Evolutionary conservation across 2,888 invertebrate genomes (phyloP).

Genomic region (Nudaria mundana): DNA sequence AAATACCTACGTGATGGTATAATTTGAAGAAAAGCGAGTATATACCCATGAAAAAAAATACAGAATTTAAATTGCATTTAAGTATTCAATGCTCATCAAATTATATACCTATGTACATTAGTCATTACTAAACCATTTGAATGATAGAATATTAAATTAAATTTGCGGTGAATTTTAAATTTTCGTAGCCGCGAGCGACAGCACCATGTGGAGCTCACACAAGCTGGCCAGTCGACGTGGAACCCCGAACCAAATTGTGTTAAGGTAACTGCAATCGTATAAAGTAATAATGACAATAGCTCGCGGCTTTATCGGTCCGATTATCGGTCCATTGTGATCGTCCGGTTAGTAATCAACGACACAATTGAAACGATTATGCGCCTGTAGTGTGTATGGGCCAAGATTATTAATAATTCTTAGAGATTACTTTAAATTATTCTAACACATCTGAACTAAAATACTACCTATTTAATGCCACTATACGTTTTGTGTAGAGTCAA

Average conservation of each 20-base stretch:
- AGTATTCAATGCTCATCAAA: too few relatives aligned
- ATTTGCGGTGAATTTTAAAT: conserved; percentile 62
- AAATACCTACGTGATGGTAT: too few relatives aligned
- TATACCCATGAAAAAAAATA: too few relatives aligned
- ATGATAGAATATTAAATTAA: conserved; percentile 66
- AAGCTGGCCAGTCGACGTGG: conserved; percentile 22
- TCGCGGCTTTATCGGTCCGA: conserved; percentile 42
- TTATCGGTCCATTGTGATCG: conserved; percentile 46
- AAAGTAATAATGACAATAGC: conserved; percentile 52
- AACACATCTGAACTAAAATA: too few relatives aligned
- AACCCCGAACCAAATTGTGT: conserved; percentile 32
- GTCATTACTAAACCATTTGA: conserved; percentile 36
- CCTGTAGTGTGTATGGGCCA: conserved; percentile 33
- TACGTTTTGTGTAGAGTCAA: too few relatives aligned
- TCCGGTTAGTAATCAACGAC: conserved; percentile 40
- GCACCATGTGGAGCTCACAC: conserved; percentile 57
- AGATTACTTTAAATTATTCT: conserved; percentile 4
- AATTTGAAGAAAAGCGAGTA: too few relatives aligned
- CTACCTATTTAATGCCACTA: too few relatives aligned
- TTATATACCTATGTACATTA: conserved; percentile 14
- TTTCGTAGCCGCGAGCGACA: conserved; percentile 55
- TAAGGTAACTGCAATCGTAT: conserved; percentile 42
- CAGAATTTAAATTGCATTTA: too few relatives aligned
- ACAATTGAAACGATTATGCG: conserved; percentile 36
- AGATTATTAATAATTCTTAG: conserved; percentile 22